Evolutionary conservation across 2,113 vertebrate species (phyloP), one percentile per base, ranked within the genome.

Genomic region (Ailuropoda melanoleuca): DNA sequence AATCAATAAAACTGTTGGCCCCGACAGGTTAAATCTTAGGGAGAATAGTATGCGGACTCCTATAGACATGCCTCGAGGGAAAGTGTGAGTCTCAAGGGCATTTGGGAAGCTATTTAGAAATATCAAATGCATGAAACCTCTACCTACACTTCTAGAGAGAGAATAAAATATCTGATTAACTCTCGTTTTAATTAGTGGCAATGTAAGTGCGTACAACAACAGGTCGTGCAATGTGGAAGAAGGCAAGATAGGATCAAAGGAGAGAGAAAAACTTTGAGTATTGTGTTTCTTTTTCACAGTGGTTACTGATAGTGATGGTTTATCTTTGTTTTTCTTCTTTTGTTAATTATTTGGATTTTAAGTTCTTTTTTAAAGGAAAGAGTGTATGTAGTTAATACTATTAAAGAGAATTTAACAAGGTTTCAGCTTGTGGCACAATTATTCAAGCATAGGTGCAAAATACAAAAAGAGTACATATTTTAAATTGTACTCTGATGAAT

Each of bases 281-380:
- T 3, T 89, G 34, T 2, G 39, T 81, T 91, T 94, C 29, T 81
- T 3, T 91, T 31, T 87, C 53, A 83, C 3, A 91, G 39, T 13
- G 3, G 13, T 2, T 56, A 37, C 8, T 56, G 66, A 90, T 21
- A 62, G 6, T 68, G 74, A 60, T 37, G 13, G 8, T n/a, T 96
- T 83, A 48, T 74, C 29, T 95, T 88, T 92, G 46, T 56, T 93
- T 96, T 66, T 4, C 34, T 93, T 92, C 55, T 74, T 13, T 93
- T 92, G 29, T 80, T 93, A 56, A 43, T 87, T 6, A 46, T 84
- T 93, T 90, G 68, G 58, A 88, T 90, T 90, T 39, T 68, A 81
- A 87, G 0, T 95, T 84, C 29, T 84, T n/a, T 84, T n/a, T 55
- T 60, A 11, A 50, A 82, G 86, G 50, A 81, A n/a, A 13, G 6